Base-by-base conservation (phyloP, 2,797 vertebrate species). In the Decapterus maruadsi region DNA sequence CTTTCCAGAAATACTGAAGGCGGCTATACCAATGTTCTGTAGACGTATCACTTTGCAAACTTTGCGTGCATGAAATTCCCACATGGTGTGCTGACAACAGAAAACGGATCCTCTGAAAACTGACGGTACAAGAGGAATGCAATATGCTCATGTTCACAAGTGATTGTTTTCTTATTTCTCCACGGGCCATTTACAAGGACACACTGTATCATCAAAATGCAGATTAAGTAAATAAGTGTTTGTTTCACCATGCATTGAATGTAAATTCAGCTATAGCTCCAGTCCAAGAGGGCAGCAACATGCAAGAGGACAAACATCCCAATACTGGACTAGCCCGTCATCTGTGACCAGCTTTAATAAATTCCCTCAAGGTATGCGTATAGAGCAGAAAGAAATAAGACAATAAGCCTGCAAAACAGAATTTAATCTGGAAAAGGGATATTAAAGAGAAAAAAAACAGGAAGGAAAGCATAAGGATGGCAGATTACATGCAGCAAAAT, bases 341-440 rank as follows among this genome's bases (percentile, higher is more conserved):
- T 88, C 56, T 55, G 65, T 77, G 75, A 85, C 77, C 67, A 70
- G 46, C 71, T 81, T 38, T 92, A 90, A 93, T 91, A 82, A 88
- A 91, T 89, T 88, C 88, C 85, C 78, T 75, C 2, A 75, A 82
- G 84, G 72, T 77, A 40, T 14, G 65, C 14, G 20, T 60, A 72
- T 13, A 55, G 26, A 60, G 42, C 38, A 61, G 59, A 70, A 20
- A 73, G 51, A 54, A 61, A 58, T 1, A 31, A 31, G 31, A 75
- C 26, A 61, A 74, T 54, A 60, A 71, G 26, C 45, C 31, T 45
- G 19, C 1, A 65, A 77, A 77, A 77, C 48, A 53, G 13, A 75
- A 66, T 72, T 64, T 54, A 62, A 75, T 80, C 56, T 69, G 14
- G 63, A 3, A 73, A 65, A 69, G 62, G 11, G 66, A 67, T 66